phyloP scores from a whole-genome alignment of 2,113 vertebrate species.

The Myotis yumanensis region DNA sequence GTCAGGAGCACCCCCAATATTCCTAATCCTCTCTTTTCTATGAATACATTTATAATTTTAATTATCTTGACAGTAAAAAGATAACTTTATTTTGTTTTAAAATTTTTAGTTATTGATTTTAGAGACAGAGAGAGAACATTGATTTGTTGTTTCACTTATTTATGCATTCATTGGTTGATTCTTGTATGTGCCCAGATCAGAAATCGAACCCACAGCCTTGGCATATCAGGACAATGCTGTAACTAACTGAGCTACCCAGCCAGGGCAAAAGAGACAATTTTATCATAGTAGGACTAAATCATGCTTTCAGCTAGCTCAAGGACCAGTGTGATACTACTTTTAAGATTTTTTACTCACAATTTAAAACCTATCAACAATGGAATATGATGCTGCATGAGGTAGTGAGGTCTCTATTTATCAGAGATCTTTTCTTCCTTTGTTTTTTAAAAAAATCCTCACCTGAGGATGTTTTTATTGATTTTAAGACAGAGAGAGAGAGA shows the following conservation, averaged over 20 bases:
- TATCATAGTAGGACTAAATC: not conserved
- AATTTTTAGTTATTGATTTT: not conserved
- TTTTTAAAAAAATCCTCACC: not conserved
- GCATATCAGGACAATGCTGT: not conserved
- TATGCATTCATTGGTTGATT: not conserved
- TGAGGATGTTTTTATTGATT: not conserved
- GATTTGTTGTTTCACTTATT: not conserved
- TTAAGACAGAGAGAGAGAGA: not conserved
- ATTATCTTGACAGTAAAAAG: not conserved
- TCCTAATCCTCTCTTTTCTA: not conserved
- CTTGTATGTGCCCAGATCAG: not conserved
- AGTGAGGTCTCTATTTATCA: not conserved
- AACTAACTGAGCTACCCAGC: not conserved
- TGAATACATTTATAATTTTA: not conserved
- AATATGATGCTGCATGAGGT: not conserved
- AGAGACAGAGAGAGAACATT: not conserved
- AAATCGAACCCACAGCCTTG: not conserved
- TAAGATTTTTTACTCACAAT: not conserved
- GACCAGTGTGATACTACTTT: not conserved
- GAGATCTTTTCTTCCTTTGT: not conserved
- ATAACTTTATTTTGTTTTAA: not conserved
- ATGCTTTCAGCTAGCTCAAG: not conserved
- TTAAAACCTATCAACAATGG: not conserved
- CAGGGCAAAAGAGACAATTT: not conserved
- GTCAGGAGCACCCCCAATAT: not conserved